Conservation (phyloP, 2,888 invertebrate species). For the Phaedon cochleariae region DNA sequence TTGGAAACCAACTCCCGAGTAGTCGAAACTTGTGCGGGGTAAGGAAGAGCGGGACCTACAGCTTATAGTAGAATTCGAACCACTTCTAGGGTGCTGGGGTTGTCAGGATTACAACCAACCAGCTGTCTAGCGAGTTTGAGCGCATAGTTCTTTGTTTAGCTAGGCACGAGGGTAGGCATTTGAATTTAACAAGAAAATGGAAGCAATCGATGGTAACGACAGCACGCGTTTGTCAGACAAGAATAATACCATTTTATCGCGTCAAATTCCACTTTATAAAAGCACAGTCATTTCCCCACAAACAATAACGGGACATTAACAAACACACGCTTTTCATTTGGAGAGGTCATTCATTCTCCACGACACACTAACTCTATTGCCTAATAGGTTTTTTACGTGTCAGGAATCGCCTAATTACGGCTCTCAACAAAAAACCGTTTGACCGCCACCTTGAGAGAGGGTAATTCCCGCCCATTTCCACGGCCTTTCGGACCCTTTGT, state of each 20-base stretch:
- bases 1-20: too few species aligned
- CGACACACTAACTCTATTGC: conserved; percentile 23
- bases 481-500: conserved; percentile 14
- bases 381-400: conserved; percentile 32
- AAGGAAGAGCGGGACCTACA: too few species aligned
- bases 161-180: too few species aligned
- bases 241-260: not conserved
- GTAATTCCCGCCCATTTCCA: not conserved
- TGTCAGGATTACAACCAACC: too few species aligned
- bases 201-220: too few species aligned
- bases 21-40: too few species aligned
- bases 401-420: conserved; percentile 28
- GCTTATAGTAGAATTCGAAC: too few species aligned
- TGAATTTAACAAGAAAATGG: too few species aligned
- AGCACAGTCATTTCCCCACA: not conserved
- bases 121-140: too few species aligned
- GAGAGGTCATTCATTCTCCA: conserved; percentile 27
- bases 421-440: conserved; percentile 12
- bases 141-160: too few species aligned
- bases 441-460: not conserved
- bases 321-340: not conserved
- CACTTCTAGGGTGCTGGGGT: too few species aligned
- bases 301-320: not conserved
- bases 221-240: too few species aligned
- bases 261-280: not conserved